Evolutionary conservation across 2,797 vertebrate species (phyloP).

Genomic region (Mus minutoides): DNA sequence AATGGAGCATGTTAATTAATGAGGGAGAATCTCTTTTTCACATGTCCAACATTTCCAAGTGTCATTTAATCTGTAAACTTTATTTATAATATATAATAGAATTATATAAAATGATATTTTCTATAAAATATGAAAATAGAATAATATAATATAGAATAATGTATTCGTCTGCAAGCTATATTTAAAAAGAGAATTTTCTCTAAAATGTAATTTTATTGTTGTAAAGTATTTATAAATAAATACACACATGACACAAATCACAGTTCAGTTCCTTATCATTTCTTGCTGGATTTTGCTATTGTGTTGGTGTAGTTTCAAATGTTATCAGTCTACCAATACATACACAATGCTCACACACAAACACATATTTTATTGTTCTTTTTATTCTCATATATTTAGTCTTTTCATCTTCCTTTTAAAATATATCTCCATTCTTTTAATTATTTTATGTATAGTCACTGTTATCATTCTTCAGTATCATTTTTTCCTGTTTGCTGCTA

Average conservation of each 20-base stretch:
- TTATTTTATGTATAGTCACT: background rate
- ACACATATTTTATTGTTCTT: background rate
- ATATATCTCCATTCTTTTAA: background rate
- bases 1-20: background rate
- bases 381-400: background rate
- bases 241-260: background rate
- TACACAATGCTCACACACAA: background rate
- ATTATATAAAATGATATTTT: background rate
- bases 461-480: background rate
- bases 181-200: background rate
- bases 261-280: background rate
- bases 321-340: background rate
- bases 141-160: background rate
- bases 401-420: background rate
- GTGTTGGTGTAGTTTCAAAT: background rate
- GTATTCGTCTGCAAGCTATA: background rate
- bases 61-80: background rate
- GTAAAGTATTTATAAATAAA: background rate
- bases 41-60: background rate
- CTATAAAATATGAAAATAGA: background rate
- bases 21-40: background rate
- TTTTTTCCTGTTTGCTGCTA: background rate
- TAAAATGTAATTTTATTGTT: background rate
- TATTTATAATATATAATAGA: background rate
- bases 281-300: background rate